phyloP scores from a whole-genome alignment of 2,888 invertebrate genomes.

The Anoplius nigerrimus region DNA sequence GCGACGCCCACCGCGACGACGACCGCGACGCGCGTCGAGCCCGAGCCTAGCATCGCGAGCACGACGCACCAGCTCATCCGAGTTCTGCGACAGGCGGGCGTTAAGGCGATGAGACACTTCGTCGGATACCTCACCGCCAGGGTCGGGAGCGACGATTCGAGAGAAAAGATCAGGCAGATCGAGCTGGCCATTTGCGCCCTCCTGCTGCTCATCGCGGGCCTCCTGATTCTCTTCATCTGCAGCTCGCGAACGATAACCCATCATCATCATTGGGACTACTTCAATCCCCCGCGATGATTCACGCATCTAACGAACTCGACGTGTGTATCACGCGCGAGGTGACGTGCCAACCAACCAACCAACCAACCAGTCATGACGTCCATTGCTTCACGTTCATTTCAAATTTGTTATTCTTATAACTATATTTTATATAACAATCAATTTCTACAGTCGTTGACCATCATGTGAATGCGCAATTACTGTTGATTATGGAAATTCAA shows the following conservation, averaged over 20 bases:
- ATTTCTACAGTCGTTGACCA: constrained; percentile 10
- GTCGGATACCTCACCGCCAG: constrained; percentile 81
- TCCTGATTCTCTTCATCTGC: constrained; percentile 85
- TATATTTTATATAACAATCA: constrained; percentile 32
- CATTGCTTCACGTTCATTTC: constrained; percentile 20
- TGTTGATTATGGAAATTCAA: neutral
- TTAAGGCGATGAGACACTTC: constrained; percentile 82
- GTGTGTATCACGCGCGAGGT: constrained; percentile 1
- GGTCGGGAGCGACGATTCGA: constrained; percentile 78
- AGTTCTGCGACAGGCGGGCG: constrained; percentile 82
- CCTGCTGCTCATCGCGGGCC: constrained; percentile 85
- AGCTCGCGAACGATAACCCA: constrained; percentile 82
- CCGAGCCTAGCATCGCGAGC: constrained; percentile 80
- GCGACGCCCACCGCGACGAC: constrained; percentile 58
- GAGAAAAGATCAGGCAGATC: constrained; percentile 80
- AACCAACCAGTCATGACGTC: neutral
- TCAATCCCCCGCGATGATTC: constrained; percentile 83
- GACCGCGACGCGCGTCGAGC: constrained; percentile 22
- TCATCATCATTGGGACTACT: constrained; percentile 92
- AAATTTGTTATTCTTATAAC: constrained; percentile 30
- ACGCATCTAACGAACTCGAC: neutral
- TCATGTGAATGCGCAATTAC: constrained; percentile 3
- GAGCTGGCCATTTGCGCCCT: constrained; percentile 88
- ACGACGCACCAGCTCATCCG: constrained; percentile 83
- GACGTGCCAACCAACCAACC: constrained; percentile 6